These are phyloP conservation scores for Squalus acanthias DNA, from an alignment of 2,797 vertebrate genomes.

Conservation along the genomic window DNA sequence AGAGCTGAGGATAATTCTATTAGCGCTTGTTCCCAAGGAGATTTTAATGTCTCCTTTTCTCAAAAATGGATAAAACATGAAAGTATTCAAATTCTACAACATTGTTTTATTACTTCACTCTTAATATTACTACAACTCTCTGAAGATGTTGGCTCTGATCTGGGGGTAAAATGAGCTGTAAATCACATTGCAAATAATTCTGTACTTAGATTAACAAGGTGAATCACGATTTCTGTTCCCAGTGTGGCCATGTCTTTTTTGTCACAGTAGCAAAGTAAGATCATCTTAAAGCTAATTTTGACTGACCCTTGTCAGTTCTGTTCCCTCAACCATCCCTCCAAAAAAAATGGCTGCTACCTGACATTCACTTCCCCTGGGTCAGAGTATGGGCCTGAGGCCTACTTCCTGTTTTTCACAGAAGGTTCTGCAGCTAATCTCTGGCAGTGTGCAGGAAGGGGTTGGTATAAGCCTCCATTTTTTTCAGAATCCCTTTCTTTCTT, in stretches of 20 bases:
- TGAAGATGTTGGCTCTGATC: neutral
- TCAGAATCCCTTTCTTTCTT: neutral
- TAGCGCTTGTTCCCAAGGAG: neutral
- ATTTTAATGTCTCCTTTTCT: conserved; percentile 1
- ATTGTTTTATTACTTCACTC: neutral
- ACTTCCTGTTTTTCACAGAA: neutral
- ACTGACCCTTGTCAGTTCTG: neutral
- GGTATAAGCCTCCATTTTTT: neutral
- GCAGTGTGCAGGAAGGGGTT: neutral
- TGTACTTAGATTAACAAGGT: neutral
- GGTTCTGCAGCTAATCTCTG: neutral
- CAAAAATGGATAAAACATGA: conserved; percentile 10
- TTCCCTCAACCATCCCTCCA: neutral
- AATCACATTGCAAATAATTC: neutral
- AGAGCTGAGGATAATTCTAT: neutral
- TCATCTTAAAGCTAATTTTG: neutral
- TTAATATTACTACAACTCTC: neutral
- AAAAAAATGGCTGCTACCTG: neutral
- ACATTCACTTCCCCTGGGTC: neutral
- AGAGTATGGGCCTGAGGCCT: neutral
- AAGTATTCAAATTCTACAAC: neutral
- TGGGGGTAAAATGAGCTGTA: neutral
- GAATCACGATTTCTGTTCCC: neutral
- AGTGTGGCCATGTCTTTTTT: neutral
- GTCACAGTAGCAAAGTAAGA: neutral